Evolutionary conservation across 1,140 invertebrate genomes (phyloP), one percentile per base, ranked within the genome.

Genomic region (Pseudomyrmex sp.): DNA sequence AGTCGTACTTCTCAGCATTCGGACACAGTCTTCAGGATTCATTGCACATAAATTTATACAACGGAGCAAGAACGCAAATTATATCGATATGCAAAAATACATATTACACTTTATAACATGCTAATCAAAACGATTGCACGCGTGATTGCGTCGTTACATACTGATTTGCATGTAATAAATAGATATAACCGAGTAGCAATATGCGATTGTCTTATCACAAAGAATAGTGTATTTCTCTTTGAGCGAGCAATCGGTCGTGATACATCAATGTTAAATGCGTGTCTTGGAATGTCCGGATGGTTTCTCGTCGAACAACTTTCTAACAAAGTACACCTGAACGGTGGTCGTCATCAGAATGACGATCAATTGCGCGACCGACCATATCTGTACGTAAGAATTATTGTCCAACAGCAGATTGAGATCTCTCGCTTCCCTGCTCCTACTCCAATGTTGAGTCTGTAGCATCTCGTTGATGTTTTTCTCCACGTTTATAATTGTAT

Each of bases 301-400:
- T 91, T 97, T 97, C 0, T 96, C 96, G 85, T 98, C 96, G 92
- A 99, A 99, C 2, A 99, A 94, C 94, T 98, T 97, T 85, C 97
- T 96, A 10, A 99, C 96, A 94, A 98, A 98, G 92, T 97, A 98
- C 0, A 98, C 97, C 95, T 99, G 97, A 50, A 97, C 89, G 13
- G 96, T 95, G 26, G 97, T 97, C 0, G 98, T 97, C 0, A 95
- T 94, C 35, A 97, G 93, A 85, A 99, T 97, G 2, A 98, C 96
- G n/a, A 96, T 62, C 83, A 98, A 97, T 94, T 98, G 98, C 50
- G 96, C 95, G 4, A 99, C 89, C 0, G 98, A 99, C 97, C 98
- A 99, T 66, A 96, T 96, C 86, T 97, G 95, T 3, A 99, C 97
- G 92, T 98, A 98, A 3, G 94, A 94, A 91, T 98, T 98, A 92